Conservation (phyloP, 2,888 invertebrate species). For the Cistogaster globosa region DNA sequence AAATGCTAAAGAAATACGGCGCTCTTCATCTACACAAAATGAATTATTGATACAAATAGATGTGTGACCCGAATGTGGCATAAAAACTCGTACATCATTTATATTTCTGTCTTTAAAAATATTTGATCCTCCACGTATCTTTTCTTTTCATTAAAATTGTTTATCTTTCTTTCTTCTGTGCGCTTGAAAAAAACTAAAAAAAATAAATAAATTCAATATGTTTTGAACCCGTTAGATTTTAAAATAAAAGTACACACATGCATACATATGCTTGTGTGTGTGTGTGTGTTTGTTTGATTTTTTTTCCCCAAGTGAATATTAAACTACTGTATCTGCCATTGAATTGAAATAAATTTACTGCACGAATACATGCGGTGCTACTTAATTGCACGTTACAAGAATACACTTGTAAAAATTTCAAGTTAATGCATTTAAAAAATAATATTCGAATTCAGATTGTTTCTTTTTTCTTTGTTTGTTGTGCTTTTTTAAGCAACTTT, state of each 20-base stretch:
- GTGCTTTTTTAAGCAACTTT: background rate
- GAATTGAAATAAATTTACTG: constrained; percentile 24
- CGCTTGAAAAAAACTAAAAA: background rate
- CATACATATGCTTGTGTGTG: background rate
- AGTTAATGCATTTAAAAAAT: constrained; percentile 5
- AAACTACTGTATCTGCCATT: background rate
- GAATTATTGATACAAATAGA: constrained; percentile 38
- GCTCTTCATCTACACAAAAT: background rate
- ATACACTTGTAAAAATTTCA: background rate
- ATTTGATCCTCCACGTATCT: constrained; percentile 16
- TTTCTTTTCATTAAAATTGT: constrained; percentile 10
- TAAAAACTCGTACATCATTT: constrained; percentile 26
- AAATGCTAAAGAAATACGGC: background rate
- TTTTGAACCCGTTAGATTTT: constrained; percentile 8
- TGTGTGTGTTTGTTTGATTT: background rate
- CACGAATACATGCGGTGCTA: background rate
- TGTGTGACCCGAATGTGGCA: constrained; percentile 21
- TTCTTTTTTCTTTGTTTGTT: too few relatives aligned
- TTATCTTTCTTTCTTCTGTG: background rate
- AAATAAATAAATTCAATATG: background rate
- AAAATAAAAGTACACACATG: too few relatives aligned
- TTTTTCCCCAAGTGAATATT: background rate
- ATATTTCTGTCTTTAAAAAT: background rate
- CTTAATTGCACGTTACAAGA: background rate
- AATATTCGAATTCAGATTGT: background rate